Percentiles rank a stretch among this genome's conserved stretches.
phyloP scores from a whole-genome alignment of 2,888 invertebrate species.

The Chesias legatella region DNA sequence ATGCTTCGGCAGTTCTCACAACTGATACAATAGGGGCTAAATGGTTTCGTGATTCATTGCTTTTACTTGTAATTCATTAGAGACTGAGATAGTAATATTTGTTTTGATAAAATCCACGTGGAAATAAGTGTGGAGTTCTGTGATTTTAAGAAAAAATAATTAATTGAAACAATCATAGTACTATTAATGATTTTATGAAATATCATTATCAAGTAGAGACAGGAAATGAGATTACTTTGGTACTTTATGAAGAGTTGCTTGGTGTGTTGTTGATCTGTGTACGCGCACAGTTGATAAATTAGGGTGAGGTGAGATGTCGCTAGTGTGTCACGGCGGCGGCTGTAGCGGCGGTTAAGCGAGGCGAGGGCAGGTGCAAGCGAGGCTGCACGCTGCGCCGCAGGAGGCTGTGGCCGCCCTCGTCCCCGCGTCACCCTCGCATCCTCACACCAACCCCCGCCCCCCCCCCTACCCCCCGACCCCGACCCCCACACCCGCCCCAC shows the following conservation, averaged over 20 bases:
- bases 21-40: slow-evolving; percentile 23
- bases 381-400: slow-evolving; percentile 72
- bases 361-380: slow-evolving; percentile 70
- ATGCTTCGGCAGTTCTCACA: slow-evolving; percentile 28
- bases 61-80: no score
- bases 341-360: no score
- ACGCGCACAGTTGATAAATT: slow-evolving; percentile 21
- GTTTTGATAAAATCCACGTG: no score
- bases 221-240: neutral
- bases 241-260: neutral
- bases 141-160: no score
- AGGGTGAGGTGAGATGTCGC: slow-evolving; percentile 47
- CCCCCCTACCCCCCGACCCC: slow-evolving; percentile 43
- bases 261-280: slow-evolving; percentile 10
- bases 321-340: slow-evolving; percentile 60
- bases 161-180: no score
- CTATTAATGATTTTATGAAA: no score
- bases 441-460: slow-evolving; percentile 41
- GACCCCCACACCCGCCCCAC: slow-evolving; percentile 45
- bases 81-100: no score
- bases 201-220: no score
- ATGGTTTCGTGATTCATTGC: slow-evolving; percentile 17
- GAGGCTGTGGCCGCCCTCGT: slow-evolving; percentile 66
- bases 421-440: slow-evolving; percentile 47
- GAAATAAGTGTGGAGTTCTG: no score